A percentile compares a stretch with the other conserved stretches of the same genome.
Conservation (phyloP, 2,113 vertebrate species). For the Muntiacus muntjak region DNA sequence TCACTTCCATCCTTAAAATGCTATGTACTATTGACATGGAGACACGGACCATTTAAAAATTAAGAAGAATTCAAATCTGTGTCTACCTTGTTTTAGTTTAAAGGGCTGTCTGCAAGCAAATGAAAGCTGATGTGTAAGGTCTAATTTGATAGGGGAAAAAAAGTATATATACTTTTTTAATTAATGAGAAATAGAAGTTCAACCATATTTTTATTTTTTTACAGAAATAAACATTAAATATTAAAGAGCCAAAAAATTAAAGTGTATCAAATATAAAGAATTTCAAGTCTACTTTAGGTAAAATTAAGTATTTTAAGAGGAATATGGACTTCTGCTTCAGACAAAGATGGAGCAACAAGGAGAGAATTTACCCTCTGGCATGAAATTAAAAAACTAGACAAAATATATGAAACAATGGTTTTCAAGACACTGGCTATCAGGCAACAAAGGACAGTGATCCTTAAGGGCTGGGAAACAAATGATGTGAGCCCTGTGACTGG, state of each 20-base stretch:
- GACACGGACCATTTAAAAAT: not conserved
- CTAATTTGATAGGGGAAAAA: not conserved
- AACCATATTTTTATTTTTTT: not conserved
- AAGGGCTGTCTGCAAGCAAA: not conserved
- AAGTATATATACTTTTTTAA: not conserved
- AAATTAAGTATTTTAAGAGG: slow-evolving; percentile 24
- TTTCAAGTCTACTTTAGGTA: not conserved
- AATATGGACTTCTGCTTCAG: not conserved
- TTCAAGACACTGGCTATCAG: not conserved
- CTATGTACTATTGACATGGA: not conserved
- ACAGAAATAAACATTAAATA: not conserved
- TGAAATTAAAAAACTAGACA: not conserved
- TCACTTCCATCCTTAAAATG: not conserved
- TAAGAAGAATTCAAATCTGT: not conserved
- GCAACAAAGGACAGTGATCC: not conserved
- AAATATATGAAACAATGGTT: not conserved
- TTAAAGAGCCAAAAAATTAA: slow-evolving; percentile 7
- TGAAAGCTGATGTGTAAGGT: not conserved
- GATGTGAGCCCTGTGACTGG: not conserved
- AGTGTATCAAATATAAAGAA: not conserved
- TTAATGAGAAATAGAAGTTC: not conserved
- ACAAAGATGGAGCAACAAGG: not conserved
- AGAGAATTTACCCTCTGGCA: not conserved
- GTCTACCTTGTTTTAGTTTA: not conserved
- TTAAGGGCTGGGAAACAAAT: not conserved